A percentile compares a stretch with the other conserved stretches of the same genome.
phyloP scores from a whole-genome alignment of 2,888 invertebrate species.

The Taphrorychus bicolor region DNA sequence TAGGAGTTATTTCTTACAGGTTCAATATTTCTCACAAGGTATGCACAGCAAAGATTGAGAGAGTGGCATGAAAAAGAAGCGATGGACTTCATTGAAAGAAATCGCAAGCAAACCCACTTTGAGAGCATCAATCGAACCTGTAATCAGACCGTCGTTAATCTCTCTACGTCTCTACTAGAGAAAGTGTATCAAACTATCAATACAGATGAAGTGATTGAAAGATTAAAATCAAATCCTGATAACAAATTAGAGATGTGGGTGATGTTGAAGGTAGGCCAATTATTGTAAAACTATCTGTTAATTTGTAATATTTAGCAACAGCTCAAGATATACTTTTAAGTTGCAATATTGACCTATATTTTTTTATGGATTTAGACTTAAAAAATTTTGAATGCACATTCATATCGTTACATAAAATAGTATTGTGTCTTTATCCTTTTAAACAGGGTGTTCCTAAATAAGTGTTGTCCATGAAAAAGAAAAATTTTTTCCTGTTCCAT shows the following conservation, averaged over 20 bases:
- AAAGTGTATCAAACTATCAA: constrained; percentile 72
- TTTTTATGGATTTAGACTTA: no score
- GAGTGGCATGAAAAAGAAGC: constrained; percentile 89
- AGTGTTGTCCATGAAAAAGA: no score
- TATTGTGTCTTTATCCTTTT: no score
- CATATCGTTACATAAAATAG: no score
- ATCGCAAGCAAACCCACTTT: constrained; percentile 85
- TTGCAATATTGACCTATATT: no score
- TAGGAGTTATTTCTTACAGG: no score
- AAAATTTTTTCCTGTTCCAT: no score
- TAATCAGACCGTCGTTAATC: constrained; percentile 81
- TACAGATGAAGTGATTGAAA: constrained; percentile 73
- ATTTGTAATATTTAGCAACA: not conserved
- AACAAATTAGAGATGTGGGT: constrained; percentile 87
- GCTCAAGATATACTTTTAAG: no score
- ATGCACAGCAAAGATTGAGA: constrained; percentile 77
- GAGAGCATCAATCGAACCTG: constrained; percentile 90
- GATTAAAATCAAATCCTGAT: constrained; percentile 70
- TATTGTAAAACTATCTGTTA: not conserved
- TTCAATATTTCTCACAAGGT: constrained; percentile 74
- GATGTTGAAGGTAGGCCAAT: constrained; percentile 71
- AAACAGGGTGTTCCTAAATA: no score
- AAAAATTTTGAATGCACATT: no score
- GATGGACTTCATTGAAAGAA: constrained; percentile 79
- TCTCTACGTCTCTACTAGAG: constrained; percentile 77